These are phyloP conservation scores for Crotophaga sulcirostris DNA, from an alignment of 2,113 vertebrate genomes.

Conservation along the genomic window DNA sequence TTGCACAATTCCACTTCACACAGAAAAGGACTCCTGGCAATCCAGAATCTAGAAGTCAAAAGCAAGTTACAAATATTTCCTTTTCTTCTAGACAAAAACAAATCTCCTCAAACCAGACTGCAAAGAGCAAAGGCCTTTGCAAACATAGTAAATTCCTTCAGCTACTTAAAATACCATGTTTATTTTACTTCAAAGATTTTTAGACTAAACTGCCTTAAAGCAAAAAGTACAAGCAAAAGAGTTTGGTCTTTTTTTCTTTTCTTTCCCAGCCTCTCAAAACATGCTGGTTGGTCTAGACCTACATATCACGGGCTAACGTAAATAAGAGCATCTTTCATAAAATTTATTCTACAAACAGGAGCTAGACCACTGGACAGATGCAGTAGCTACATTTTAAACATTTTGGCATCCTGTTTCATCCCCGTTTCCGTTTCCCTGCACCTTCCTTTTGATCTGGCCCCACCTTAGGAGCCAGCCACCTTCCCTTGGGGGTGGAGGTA, in stretches of 20 bases:
- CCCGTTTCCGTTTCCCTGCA: neutral
- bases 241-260: neutral
- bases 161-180: slow-evolving; percentile 50
- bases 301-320: slow-evolving; percentile 23
- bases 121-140: slow-evolving; percentile 33
- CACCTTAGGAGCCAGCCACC: neutral
- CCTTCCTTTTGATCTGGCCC: slow-evolving; percentile 32
- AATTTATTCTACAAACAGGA: slow-evolving; percentile 41
- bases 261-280: neutral
- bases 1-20: neutral
- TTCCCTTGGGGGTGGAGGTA: neutral
- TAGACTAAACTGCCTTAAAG: slow-evolving; percentile 33
- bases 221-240: slow-evolving; percentile 11
- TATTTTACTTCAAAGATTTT: slow-evolving; percentile 65
- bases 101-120: neutral
- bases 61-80: slow-evolving; percentile 3
- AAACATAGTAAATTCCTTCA: slow-evolving; percentile 40
- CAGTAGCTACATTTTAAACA: slow-evolving; percentile 23
- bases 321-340: slow-evolving; percentile 62
- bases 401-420: neutral
- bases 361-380: slow-evolving; percentile 26
- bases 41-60: neutral
- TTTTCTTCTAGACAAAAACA: slow-evolving; percentile 27
- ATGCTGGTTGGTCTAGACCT: neutral
- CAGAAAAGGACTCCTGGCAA: neutral